Evolutionary conservation across 1,140 invertebrate genomes (phyloP), one percentile per base, ranked within the genome.

Genomic region (Tetraneura akinire): DNA sequence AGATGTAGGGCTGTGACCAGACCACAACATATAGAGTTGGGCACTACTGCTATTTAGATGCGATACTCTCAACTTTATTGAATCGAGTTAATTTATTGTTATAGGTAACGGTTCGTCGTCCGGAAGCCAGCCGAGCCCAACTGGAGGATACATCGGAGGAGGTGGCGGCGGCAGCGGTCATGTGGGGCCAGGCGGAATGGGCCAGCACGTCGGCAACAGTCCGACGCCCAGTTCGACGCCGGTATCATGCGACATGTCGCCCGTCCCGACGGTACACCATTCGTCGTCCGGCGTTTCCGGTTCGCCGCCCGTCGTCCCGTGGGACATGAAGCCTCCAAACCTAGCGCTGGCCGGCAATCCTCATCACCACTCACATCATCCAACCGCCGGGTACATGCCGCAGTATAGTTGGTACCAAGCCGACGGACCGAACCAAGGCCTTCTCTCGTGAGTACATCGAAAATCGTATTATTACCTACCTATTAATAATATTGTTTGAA

Each of bases 331-430:
- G 85, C 91, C 84, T 23, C 81, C 81, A 1, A 71, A 81, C n/a
- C 80, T 82, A 66, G 29, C 55, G 14, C 16, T 78, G 55, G 55
- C 55, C 55, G 55, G 51, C 74, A 88, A 85, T 87, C 86, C 84
- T 88, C 88, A 81, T 89, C 88, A 84, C 87, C 86, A 62, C 87
- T 88, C 84, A 88, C 89, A 81, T 86, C 87, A 78, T 86, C 86
- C 64, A 85, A 86, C 64, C 86, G 86, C 76, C 84, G 86, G 62
- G 85, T 88, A 84, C 87, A 90, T 92, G 87, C 90, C 90, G 74
- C 91, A 91, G 87, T 92, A 92, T 86, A 91, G 90, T 80, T 92
- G 91, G 91, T 92, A 92, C 86, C 90, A 91, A 85, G 86, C 91
- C 81, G 90, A 91, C 82, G 88, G 90, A 81, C 74, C 74, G 13